Conservation (phyloP, 2,113 vertebrate species). For the Neomonachus schauinslandi region DNA sequence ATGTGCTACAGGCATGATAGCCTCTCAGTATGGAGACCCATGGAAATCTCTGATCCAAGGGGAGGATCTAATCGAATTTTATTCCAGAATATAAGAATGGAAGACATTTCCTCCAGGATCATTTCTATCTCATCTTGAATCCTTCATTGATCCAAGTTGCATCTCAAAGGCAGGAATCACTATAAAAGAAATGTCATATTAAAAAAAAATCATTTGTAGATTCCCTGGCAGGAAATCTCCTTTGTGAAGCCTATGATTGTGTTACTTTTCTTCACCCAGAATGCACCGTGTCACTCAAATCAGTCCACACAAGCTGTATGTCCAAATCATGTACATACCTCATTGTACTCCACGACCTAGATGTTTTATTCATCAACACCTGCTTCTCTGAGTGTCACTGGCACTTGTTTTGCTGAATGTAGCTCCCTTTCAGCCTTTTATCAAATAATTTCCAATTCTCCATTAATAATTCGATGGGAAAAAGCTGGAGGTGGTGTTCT, state of each 20-base stretch:
- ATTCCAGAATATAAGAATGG: neutral
- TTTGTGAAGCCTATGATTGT: neutral
- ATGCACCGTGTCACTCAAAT: slow-evolving; percentile 43
- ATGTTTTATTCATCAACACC: slow-evolving; percentile 59
- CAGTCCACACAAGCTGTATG: neutral
- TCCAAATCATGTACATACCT: neutral
- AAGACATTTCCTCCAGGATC: neutral
- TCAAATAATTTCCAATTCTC: slow-evolving; percentile 25
- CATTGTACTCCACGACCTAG: neutral
- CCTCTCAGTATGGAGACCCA: neutral
- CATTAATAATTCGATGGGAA: slow-evolving; percentile 45
- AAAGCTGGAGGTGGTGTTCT: neutral
- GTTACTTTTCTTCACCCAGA: slow-evolving; percentile 52
- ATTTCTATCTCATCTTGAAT: neutral
- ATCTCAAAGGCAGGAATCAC: slow-evolving; percentile 35
- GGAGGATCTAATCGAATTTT: neutral
- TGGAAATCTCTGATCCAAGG: neutral
- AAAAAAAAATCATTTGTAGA: neutral
- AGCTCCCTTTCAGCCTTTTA: slow-evolving; percentile 28
- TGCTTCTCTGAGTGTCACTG: slow-evolving; percentile 36
- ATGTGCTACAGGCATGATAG: neutral
- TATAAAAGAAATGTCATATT: slow-evolving; percentile 39
- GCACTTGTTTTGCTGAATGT: slow-evolving; percentile 36
- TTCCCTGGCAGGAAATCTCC: neutral
- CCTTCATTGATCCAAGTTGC: neutral